phyloP scores from a whole-genome alignment of 2,113 vertebrate genomes.

The Tachysurus fulvidraco region DNA sequence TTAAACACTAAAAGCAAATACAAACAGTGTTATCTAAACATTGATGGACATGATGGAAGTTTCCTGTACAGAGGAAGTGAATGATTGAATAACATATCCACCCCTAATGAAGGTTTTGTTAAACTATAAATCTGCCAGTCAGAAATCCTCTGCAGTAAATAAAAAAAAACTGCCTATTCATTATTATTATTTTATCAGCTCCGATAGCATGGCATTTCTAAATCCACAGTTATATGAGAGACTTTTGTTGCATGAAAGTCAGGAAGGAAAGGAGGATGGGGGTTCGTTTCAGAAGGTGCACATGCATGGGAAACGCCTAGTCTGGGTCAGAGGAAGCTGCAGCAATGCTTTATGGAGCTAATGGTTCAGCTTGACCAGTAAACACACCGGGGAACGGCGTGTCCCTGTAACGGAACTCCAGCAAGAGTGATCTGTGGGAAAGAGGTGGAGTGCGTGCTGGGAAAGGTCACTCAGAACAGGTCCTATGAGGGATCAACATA shows the following conservation, averaged over 20 bases:
- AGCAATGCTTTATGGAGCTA: not conserved
- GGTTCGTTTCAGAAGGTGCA: not conserved
- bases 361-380: constrained; percentile 4
- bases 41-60: not conserved
- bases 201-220: constrained; percentile 13
- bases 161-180: not conserved
- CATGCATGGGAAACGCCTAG: not conserved
- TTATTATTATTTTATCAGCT: constrained; percentile 10
- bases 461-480: constrained; percentile 44
- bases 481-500: constrained; percentile 12
- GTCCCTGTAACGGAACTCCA: not conserved
- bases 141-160: not conserved
- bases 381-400: not conserved
- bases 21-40: not conserved
- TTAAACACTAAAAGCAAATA: constrained; percentile 14
- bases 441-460: constrained; percentile 32
- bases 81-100: constrained; percentile 15
- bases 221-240: not conserved
- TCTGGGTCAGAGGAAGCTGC: not conserved
- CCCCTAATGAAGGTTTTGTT: constrained; percentile 11
- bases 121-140: constrained; percentile 48
- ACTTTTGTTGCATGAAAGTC: not conserved
- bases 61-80: constrained; percentile 32
- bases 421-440: constrained; percentile 27
- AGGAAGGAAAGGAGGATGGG: constrained; percentile 27